Percentiles rank a stretch among this genome's conserved stretches.
These are phyloP conservation scores for Hirudinaria manillensis DNA, from an alignment of 2,888 invertebrate genomes.

Conservation along the genomic window DNA sequence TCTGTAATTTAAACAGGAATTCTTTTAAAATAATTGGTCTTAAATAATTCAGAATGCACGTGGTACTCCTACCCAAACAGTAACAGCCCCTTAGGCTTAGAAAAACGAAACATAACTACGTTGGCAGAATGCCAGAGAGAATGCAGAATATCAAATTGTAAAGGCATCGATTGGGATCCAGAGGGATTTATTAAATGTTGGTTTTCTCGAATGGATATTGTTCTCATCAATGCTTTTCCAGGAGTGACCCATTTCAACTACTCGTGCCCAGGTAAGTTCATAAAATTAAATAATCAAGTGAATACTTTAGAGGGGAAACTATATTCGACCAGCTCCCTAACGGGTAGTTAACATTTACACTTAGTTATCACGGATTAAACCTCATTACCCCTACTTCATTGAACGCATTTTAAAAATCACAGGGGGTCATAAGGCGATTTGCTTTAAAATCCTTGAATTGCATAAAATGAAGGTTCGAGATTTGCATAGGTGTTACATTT, in stretches of 20 bases:
- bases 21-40: too few species aligned
- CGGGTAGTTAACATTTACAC: neutral
- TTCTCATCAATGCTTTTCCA: conserved; percentile 11
- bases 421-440: too few species aligned
- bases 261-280: conserved; percentile 21
- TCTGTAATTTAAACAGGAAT: too few species aligned
- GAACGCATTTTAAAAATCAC: too few species aligned
- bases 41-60: conserved; percentile 1
- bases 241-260: conserved; percentile 20
- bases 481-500: too few species aligned
- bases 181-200: conserved; percentile 11
- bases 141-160: neutral
- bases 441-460: too few species aligned
- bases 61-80: conserved; percentile 8
- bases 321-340: neutral
- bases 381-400: too few species aligned
- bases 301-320: neutral
- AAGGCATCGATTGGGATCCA: conserved; percentile 15
- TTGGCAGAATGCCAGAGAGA: conserved; percentile 3
- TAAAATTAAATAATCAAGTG: neutral
- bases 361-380: neutral
- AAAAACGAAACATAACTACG: neutral
- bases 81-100: conserved; percentile 1
- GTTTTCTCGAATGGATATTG: conserved; percentile 11
- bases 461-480: too few species aligned